Evolutionary conservation across 2,797 vertebrate species (phyloP).

Genomic region (Catamblyrhynchus diadema): DNA sequence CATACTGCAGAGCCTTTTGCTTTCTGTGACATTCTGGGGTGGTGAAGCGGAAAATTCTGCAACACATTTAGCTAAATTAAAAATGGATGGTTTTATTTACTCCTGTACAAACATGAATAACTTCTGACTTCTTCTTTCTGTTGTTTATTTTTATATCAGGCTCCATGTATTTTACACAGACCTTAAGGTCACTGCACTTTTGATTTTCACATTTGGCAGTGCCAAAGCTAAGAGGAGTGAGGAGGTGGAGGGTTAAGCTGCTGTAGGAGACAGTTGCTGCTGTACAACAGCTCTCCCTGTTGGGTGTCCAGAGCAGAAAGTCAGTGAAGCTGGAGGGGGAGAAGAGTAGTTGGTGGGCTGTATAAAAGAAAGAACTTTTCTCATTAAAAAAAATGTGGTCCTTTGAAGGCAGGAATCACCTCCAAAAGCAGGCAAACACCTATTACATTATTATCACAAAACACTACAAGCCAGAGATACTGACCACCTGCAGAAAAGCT

Average conservation of each 20-base stretch:
- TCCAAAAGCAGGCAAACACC: slow-evolving; percentile 37
- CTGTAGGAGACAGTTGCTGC: background rate
- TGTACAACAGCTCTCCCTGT: slow-evolving; percentile 67
- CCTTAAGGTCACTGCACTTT: slow-evolving; percentile 7
- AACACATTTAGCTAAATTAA: slow-evolving; percentile 43
- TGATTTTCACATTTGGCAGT: background rate
- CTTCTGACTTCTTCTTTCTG: slow-evolving; percentile 38
- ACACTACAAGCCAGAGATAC: background rate
- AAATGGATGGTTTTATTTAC: slow-evolving; percentile 43
- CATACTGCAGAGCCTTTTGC: background rate
- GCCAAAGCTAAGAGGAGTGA: background rate
- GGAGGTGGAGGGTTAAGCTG: background rate
- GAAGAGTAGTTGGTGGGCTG: background rate
- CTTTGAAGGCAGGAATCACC: slow-evolving; percentile 50
- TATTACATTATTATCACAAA: slow-evolving; percentile 57
- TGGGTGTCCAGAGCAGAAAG: background rate
- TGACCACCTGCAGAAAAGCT: slow-evolving; percentile 61
- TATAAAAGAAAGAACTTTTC: background rate
- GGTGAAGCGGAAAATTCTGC: slow-evolving; percentile 45
- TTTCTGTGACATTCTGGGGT: background rate
- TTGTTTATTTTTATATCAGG: slow-evolving; percentile 17
- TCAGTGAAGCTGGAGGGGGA: background rate
- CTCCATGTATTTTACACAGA: background rate
- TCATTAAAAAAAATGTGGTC: slow-evolving; percentile 24
- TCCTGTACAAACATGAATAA: slow-evolving; percentile 30